Base-by-base conservation (phyloP, 1,140 invertebrate species). In the Nasonia vitripennis region DNA sequence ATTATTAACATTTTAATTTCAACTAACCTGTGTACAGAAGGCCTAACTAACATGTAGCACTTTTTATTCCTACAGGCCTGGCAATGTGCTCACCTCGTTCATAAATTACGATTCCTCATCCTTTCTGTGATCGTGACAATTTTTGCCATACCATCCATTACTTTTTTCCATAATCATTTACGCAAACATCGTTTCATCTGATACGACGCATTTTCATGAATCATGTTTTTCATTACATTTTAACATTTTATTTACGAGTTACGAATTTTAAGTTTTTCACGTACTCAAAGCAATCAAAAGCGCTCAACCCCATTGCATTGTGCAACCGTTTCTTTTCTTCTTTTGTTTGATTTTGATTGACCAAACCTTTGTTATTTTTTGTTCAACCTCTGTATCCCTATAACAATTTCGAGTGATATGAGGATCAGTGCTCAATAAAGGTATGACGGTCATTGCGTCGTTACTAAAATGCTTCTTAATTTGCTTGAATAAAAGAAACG, bases 31-130 rank as follows among this genome's bases (percentile, higher is more conserved):
- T 48, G n/a, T 75, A 67, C 27, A 31, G 31, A 88, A 82, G 79
- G 83, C 86, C 86, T 85, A 80, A 90, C 87, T 91, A 90, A 92
- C 87, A 88, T 84, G 27, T 89, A 85, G 78, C 78, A 89, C 87
- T 88, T 90, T 89, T 85, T 91, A 89, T 93, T 91, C 87, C 88
- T 89, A 92, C 93, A 93, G 93, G 92, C 90, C 91, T 90, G 89
- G 89, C 90, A 89, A 90, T 92, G 90, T 85, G 90, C 88, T 90
- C 90, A 89, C 83, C 88, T 89, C 86, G 88, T 91, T 89, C 90
- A 91, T 88, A 92, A 91, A 91, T 88, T 92, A 88, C 89, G 91
- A 91, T 92, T 91, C 86, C 87, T 91, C 7, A 90, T 92, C 89
- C 86, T 92, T 48, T 89, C 88, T 31, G 84, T 90, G 83, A 75